phyloP scores from a whole-genome alignment of 2,888 invertebrate genomes.

The Napeogenes sylphis region DNA sequence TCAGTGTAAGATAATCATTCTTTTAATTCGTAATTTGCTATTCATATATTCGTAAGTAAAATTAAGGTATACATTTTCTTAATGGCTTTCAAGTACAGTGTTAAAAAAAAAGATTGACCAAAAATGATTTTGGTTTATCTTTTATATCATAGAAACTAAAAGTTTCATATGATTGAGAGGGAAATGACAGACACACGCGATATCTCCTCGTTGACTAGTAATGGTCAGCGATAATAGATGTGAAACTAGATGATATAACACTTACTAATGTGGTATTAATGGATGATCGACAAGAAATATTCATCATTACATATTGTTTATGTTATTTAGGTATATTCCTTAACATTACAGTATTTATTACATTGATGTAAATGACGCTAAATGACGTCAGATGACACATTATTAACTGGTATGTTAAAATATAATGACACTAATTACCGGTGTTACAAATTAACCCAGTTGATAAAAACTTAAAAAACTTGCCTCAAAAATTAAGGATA shows the following conservation, averaged over 20 bases:
- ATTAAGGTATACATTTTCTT: not conserved
- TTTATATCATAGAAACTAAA: slow-evolving; percentile 39
- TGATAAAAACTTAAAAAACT: not conserved
- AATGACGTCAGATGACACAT: no score
- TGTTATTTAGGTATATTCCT: no score
- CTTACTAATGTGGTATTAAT: slow-evolving; percentile 1
- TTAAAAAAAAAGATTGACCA: not conserved
- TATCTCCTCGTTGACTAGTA: slow-evolving; percentile 11
- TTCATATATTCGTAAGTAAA: slow-evolving; percentile 2
- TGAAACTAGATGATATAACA: slow-evolving; percentile 11
- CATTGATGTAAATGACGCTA: no score
- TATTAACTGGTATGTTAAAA: not conserved
- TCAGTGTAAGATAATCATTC: not conserved
- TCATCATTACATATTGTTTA: no score
- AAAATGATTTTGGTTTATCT: not conserved
- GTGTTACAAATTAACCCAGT: not conserved
- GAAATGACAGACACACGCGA: slow-evolving; percentile 39
- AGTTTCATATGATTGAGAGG: slow-evolving; percentile 37
- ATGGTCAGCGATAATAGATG: slow-evolving; percentile 8
- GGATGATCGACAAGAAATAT: not conserved
- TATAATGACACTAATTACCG: not conserved
- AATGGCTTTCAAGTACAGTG: no score
- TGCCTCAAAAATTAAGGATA: no score
- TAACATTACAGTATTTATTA: no score
- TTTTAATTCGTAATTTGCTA: slow-evolving; percentile 1